A percentile compares a stretch with the other conserved stretches of the same genome.
Evolutionary conservation across 2,797 vertebrate genomes (phyloP).

Genomic region (Eospalax fontanierii): DNA sequence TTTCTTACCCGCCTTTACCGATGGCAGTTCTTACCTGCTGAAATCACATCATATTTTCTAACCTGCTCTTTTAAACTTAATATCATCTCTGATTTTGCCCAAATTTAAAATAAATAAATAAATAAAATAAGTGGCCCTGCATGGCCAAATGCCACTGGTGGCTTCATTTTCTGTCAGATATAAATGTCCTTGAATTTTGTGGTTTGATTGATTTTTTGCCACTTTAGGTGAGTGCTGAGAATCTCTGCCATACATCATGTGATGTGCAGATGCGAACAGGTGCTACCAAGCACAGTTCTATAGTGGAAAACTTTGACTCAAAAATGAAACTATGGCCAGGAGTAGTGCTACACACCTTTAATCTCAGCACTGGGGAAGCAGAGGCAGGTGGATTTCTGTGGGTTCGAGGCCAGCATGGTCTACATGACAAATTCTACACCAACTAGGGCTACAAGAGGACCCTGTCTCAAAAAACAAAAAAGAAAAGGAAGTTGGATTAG

Average conservation of each 20-base stretch:
- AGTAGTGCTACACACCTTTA: too few species aligned
- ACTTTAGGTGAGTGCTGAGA: neutral
- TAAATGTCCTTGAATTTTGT: neutral
- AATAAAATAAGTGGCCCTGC: neutral
- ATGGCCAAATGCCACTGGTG: neutral
- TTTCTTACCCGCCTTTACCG: neutral
- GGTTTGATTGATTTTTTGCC: neutral
- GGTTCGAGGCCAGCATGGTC: too few species aligned
- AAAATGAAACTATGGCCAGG: neutral
- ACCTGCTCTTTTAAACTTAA: constrained; percentile 9
- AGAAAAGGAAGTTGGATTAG: neutral
- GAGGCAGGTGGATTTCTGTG: too few species aligned
- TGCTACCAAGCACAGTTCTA: neutral
- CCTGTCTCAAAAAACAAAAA: neutral
- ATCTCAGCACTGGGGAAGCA: too few species aligned
- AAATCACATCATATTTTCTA: constrained; percentile 32
- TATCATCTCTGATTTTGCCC: neutral
- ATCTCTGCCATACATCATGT: neutral
- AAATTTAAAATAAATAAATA: too few species aligned
- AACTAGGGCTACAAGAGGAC: too few species aligned
- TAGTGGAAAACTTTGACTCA: neutral
- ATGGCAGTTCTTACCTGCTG: neutral
- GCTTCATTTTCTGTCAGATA: neutral
- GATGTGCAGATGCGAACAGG: neutral
- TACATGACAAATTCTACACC: too few species aligned